Conservation (phyloP, 2,888 invertebrate species). For the Cataglyphis rosenhaueri region DNA sequence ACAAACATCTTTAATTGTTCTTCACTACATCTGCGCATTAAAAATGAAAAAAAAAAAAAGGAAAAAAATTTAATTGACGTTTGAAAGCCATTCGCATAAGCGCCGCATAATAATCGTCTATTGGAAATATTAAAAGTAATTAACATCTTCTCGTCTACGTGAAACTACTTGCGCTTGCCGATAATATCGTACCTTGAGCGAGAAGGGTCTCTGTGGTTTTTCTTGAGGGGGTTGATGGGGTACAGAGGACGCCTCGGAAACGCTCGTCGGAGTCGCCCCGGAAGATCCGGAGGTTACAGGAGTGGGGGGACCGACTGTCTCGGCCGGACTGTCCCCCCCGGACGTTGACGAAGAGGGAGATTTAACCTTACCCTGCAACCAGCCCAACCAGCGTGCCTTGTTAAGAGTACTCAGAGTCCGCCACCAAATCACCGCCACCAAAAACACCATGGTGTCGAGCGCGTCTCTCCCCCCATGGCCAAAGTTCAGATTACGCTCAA, state of each 20-base stretch:
- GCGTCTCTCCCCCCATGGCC: slow-evolving; percentile 60
- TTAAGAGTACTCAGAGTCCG: slow-evolving; percentile 83
- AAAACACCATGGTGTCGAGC: slow-evolving; percentile 69
- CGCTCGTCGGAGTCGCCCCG: slow-evolving; percentile 80
- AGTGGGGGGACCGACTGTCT: slow-evolving; percentile 81
- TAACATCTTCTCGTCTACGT: slow-evolving; percentile 51
- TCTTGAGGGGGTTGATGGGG: slow-evolving; percentile 83
- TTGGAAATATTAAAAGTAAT: slow-evolving; percentile 49
- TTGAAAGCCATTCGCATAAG: slow-evolving; percentile 71
- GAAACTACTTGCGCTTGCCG: slow-evolving; percentile 50
- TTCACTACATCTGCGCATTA: slow-evolving; percentile 48
- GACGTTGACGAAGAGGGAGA: slow-evolving; percentile 85
- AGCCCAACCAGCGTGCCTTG: slow-evolving; percentile 84
- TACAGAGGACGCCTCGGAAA: slow-evolving; percentile 79
- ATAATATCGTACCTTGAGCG: slow-evolving; percentile 87
- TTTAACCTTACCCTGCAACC: slow-evolving; percentile 86
- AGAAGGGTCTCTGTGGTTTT: slow-evolving; percentile 88
- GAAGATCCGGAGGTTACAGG: slow-evolving; percentile 82
- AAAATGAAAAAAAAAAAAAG: slow-evolving; percentile 31
- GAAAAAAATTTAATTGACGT: slow-evolving; percentile 48
- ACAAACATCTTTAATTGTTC: slow-evolving; percentile 37
- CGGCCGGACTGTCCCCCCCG: slow-evolving; percentile 84
- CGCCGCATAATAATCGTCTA: slow-evolving; percentile 62
- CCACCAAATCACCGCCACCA: slow-evolving; percentile 74
- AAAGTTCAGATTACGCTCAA: slow-evolving; percentile 69